Evolutionary conservation across 2,888 invertebrate species (phyloP).

Genomic region (Laothoe populi): DNA sequence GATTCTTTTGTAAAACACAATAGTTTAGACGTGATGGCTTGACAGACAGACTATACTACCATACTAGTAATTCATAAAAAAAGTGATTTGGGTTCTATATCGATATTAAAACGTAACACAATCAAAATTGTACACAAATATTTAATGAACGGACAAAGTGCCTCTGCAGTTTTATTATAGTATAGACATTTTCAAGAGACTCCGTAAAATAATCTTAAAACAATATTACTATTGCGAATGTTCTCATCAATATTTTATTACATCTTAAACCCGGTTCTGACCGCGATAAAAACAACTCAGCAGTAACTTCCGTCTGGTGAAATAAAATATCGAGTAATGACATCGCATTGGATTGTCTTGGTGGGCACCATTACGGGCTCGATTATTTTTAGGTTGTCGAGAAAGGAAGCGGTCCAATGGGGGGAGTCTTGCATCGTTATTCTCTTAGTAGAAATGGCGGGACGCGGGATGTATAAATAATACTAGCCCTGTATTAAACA

Average conservation of each 20-base stretch:
- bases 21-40: no score
- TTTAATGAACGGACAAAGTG: no score
- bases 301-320: slow-evolving; percentile 2
- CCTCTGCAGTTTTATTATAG: neutral
- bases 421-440: slow-evolving; percentile 48
- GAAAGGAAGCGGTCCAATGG: slow-evolving; percentile 56
- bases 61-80: no score
- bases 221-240: slow-evolving; percentile 5
- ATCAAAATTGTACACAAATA: no score
- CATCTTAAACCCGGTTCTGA: neutral
- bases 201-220: slow-evolving; percentile 1
- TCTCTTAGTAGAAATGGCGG: slow-evolving; percentile 39
- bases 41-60: no score
- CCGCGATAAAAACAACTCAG: slow-evolving; percentile 11
- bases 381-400: slow-evolving; percentile 68
- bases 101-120: no score
- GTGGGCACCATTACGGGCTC: slow-evolving; percentile 34
- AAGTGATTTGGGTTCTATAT: no score
- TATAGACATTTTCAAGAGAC: neutral
- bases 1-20: no score
- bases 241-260: slow-evolving; percentile 3
- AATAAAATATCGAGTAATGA: slow-evolving; percentile 26
- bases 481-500: no score
- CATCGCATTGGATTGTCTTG: slow-evolving; percentile 36
- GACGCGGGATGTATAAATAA: neutral